Conservation (phyloP, 2,888 invertebrate species). For the Leptinotarsa rubiginosa region DNA sequence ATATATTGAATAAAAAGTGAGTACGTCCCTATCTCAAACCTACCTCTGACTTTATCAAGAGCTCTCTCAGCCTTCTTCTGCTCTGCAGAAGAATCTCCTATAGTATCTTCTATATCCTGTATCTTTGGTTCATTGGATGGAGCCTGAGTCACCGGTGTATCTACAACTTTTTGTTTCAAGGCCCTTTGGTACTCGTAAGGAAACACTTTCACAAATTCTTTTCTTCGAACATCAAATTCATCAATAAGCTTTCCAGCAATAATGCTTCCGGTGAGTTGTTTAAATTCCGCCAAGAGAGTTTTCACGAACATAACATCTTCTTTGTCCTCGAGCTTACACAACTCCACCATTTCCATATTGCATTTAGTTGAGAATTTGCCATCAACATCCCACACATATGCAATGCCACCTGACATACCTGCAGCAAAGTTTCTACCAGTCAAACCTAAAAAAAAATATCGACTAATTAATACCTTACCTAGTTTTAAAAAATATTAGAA, state of each 20-base stretch:
- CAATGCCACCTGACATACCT: slow-evolving; percentile 96
- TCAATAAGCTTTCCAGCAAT: slow-evolving; percentile 83
- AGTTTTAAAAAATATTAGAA: too few species aligned
- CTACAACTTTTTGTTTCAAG: slow-evolving; percentile 73
- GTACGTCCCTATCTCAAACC: background rate
- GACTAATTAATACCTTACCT: too few species aligned
- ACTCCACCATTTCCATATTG: slow-evolving; percentile 95
- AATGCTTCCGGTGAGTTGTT: slow-evolving; percentile 82
- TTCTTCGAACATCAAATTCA: slow-evolving; percentile 82
- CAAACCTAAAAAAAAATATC: slow-evolving; percentile 70
- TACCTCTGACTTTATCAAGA: slow-evolving; percentile 79
- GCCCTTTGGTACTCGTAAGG: slow-evolving; percentile 96
- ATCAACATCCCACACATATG: slow-evolving; percentile 92
- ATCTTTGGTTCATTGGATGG: slow-evolving; percentile 63
- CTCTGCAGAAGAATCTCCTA: slow-evolving; percentile 81
- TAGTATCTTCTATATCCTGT: slow-evolving; percentile 88
- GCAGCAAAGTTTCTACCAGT: slow-evolving; percentile 99
- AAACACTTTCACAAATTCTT: slow-evolving; percentile 92
- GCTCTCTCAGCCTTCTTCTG: slow-evolving; percentile 85
- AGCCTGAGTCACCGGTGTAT: slow-evolving; percentile 53
- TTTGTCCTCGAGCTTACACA: slow-evolving; percentile 81
- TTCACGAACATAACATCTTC: slow-evolving; percentile 85
- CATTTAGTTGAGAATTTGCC: slow-evolving; percentile 88
- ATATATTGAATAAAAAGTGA: too few species aligned
- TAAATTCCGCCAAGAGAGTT: slow-evolving; percentile 84